Conservation (phyloP, 53 echinoderm and acorn worm species). For the Glandiceps talaboti region DNA sequence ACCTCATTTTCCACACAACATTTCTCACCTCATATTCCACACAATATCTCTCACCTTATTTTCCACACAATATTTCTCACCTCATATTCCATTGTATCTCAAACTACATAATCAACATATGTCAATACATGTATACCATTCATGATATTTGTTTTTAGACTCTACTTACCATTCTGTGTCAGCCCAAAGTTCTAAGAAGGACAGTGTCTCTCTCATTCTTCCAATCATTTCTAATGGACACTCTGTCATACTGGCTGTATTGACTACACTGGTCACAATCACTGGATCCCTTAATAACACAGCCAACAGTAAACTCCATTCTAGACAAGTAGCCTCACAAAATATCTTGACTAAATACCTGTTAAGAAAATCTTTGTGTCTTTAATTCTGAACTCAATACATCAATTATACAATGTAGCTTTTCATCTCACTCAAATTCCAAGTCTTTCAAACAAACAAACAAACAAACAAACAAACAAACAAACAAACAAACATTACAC, state of each 20-base stretch:
- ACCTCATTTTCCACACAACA: too few species aligned
- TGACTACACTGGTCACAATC: slow-evolving; percentile 63
- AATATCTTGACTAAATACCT: slow-evolving; percentile 74
- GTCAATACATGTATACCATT: not conserved
- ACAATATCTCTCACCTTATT: not conserved
- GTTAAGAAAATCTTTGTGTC: not conserved
- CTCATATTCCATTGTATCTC: not conserved
- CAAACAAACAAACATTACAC: too few species aligned
- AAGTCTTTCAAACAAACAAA: too few species aligned
- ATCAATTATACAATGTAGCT: not conserved
- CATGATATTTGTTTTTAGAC: too few species aligned
- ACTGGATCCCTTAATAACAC: slow-evolving; percentile 66
- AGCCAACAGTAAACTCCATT: slow-evolving; percentile 82
- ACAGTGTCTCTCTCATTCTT: slow-evolving; percentile 87
- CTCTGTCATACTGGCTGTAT: slow-evolving; percentile 56
- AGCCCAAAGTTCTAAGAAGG: slow-evolving; percentile 89
- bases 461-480: too few species aligned
- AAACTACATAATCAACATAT: not conserved
- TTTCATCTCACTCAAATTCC: too few species aligned
- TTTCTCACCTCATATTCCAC: too few species aligned
- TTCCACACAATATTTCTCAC: too few species aligned
- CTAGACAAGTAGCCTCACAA: slow-evolving; percentile 68
- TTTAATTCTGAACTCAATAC: too few species aligned
- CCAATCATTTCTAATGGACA: slow-evolving; percentile 60
- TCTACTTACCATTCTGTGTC: slow-evolving; percentile 81